Evolutionary conservation across 2,797 vertebrate genomes (phyloP), one percentile per base, ranked within the genome.

Genomic region (Morelia viridis): DNA sequence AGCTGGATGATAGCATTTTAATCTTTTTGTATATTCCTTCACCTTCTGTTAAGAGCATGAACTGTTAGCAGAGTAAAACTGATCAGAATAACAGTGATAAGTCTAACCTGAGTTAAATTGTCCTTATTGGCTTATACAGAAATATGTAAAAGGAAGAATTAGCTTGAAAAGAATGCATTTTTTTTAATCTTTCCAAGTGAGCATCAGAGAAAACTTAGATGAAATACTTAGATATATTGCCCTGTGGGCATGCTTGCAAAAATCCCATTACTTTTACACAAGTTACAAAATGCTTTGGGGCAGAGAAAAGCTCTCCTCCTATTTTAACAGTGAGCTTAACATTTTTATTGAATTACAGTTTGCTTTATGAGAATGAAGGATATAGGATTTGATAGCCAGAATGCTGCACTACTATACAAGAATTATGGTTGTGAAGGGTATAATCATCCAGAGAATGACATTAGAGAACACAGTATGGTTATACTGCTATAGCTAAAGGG

Each of bases 131-230:
- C 93, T 80, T 12, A 6, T 35, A 61, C 26, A 2, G 10, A 93
- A 93, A 92, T 53, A 83, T 86, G 92, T 80, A 35, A 28, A 93
- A 91, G 83, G 35, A 89, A 92, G 88, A 26, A 85, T 71, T 5
- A 87, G 11, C 62, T 89, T 24, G 4, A 90, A 89, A 57, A 62
- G 89, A 85, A 91, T 24, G 57, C 3, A n/a, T 93, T 65, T 3
- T 24, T 93, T 94, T 92, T 35, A 90, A 93, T 90, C 76, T 83
- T 90, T n/a, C 0, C 2, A 5, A 46, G 1, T 11, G 53, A 93
- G n/a, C 50, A 31, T 46, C 76, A 93, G 19, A 93, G 92, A 92
- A 65, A 1, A 15, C 89, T 92, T 41, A 93, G 28, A 91, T 93
- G 64, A 46, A 90, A 31, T 2, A 76, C 15, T 28, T 62, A 91